These are phyloP conservation scores for Linepithema humile DNA, from an alignment of 1,140 invertebrate genomes.

Conservation along the genomic window DNA sequence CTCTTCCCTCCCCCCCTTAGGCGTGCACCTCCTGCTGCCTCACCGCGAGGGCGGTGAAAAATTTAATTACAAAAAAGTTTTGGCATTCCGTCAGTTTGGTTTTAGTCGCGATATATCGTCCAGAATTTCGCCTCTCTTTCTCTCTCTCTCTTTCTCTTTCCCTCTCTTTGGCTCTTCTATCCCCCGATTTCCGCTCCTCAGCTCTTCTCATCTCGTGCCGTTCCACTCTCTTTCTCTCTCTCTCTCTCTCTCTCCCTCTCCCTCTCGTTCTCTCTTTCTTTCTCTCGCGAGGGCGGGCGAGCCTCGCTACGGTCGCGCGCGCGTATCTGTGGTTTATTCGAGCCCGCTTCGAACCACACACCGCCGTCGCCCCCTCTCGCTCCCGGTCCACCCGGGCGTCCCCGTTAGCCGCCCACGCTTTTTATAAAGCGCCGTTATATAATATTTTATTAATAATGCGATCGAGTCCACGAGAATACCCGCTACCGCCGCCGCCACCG, in stretches of 20 bases:
- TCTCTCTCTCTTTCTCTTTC: conserved; percentile 1
- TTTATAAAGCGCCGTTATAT: conserved; percentile 73
- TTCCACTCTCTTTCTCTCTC: not conserved
- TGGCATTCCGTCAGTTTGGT: conserved; percentile 81
- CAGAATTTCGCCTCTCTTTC: conserved; percentile 57
- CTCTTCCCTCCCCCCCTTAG: not conserved
- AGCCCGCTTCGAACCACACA: conserved; percentile 68
- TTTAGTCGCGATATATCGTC: conserved; percentile 75
- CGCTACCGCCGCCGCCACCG: conserved; percentile 12
- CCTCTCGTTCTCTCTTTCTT: conserved; percentile 17
- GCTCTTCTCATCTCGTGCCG: conserved; percentile 21
- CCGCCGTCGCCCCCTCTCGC: not conserved
- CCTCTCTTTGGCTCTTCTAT: not conserved
- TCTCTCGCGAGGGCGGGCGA: conserved; percentile 47
- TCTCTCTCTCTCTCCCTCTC: conserved; percentile 1
- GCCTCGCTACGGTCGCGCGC: conserved; percentile 60
- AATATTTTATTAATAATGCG: conserved; percentile 77
- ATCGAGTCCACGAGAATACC: conserved; percentile 62
- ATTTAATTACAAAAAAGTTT: conserved; percentile 82
- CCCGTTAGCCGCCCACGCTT: conserved; percentile 53
- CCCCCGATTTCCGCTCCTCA: not conserved
- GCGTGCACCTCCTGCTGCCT: conserved; percentile 48
- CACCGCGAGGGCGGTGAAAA: conserved; percentile 69
- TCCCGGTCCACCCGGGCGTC: not conserved
- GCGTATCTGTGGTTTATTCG: conserved; percentile 77